Evolutionary conservation across 2,888 invertebrate genomes (phyloP).

Genomic region (Eupsilia transversa): DNA sequence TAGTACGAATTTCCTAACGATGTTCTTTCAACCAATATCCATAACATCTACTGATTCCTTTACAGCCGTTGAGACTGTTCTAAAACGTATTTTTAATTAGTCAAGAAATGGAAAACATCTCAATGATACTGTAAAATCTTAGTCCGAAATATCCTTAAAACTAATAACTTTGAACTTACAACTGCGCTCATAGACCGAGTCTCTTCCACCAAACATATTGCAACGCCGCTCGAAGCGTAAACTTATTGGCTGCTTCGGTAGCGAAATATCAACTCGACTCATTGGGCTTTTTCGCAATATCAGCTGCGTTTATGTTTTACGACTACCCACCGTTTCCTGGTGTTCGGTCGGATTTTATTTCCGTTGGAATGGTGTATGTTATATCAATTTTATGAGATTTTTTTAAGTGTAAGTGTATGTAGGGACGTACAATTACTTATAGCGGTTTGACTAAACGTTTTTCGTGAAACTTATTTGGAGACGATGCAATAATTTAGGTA

Average conservation of each 20-base stretch:
- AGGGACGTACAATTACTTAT: neutral
- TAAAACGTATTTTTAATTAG: neutral
- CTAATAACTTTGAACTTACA: neutral
- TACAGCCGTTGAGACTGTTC: neutral
- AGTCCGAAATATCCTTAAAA: neutral
- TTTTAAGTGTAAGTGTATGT: slow-evolving; percentile 29
- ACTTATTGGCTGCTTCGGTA: slow-evolving; percentile 73
- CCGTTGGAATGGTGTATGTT: slow-evolving; percentile 50
- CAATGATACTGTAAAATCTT: no score
- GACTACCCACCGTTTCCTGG: slow-evolving; percentile 58
- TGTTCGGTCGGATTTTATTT: slow-evolving; percentile 60
- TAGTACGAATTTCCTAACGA: neutral
- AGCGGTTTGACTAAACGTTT: neutral
- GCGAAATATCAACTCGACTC: slow-evolving; percentile 72
- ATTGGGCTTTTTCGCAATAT: slow-evolving; percentile 69
- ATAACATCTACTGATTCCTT: neutral
- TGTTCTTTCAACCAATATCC: neutral
- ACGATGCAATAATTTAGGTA: neutral
- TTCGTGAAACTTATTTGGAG: neutral
- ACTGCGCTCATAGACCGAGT: neutral
- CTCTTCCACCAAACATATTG: slow-evolving; percentile 51
- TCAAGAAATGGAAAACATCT: neutral
- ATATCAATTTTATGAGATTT: slow-evolving; percentile 36
- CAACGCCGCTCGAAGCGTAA: slow-evolving; percentile 47
- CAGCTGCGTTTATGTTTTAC: slow-evolving; percentile 66